phyloP scores from a whole-genome alignment of 2,797 vertebrate species.

The Microctenopoma steveboyesi region DNA sequence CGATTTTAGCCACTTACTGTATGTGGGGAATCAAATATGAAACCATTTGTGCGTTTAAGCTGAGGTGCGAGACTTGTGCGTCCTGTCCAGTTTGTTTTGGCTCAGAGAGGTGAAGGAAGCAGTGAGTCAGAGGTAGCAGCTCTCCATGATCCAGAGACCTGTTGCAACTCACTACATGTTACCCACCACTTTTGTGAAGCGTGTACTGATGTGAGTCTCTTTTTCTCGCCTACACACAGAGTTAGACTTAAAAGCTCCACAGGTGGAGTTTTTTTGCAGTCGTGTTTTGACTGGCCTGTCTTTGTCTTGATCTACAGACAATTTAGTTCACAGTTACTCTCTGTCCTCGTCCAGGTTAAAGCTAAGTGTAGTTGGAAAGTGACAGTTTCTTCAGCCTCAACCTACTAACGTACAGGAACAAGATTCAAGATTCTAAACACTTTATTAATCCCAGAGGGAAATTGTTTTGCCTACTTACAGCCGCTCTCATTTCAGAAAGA shows the following conservation, averaged over 20 bases:
- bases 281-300: slow-evolving; percentile 1
- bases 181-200: slow-evolving; percentile 1
- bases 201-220: slow-evolving; percentile 5
- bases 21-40: background rate
- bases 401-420: too few species aligned
- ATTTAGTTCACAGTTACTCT: too few species aligned
- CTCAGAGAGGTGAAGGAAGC: slow-evolving; percentile 39
- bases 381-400: too few species aligned
- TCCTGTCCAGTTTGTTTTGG: background rate
- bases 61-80: background rate
- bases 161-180: background rate
- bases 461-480: too few species aligned
- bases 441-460: too few species aligned
- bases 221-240: background rate
- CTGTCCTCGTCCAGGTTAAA: too few species aligned
- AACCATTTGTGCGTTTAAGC: background rate
- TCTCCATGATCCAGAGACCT: slow-evolving; percentile 10
- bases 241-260: slow-evolving; percentile 8
- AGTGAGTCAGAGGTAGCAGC: slow-evolving; percentile 53
- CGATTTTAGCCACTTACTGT: too few species aligned
- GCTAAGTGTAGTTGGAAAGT: too few species aligned
- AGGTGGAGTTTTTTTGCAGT: too few species aligned
- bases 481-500: too few species aligned
- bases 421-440: too few species aligned
- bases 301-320: too few species aligned